A percentile compares a stretch with the other conserved stretches of the same genome.
phyloP scores from a whole-genome alignment of 2,797 vertebrate species.

The Anabas testudineus region DNA sequence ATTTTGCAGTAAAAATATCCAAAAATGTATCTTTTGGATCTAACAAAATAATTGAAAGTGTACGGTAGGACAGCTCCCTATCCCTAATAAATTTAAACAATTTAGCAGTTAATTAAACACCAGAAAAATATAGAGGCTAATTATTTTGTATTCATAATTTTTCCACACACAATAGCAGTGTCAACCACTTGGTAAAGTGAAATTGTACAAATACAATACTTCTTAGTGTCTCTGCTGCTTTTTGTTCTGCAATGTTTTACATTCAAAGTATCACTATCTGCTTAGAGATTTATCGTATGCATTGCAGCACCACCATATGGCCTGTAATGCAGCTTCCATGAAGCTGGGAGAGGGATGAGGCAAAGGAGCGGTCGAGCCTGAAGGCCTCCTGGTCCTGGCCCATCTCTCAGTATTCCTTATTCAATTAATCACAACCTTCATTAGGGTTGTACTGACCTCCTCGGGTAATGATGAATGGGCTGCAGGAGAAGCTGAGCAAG shows the following conservation, averaged over 20 bases:
- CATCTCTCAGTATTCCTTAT: slow-evolving; percentile 58
- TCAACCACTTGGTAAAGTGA: not conserved
- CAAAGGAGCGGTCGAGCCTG: slow-evolving; percentile 21
- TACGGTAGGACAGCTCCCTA: too few species aligned
- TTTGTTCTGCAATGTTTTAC: slow-evolving; percentile 4
- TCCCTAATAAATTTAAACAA: too few species aligned
- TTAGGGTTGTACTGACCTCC: too few species aligned
- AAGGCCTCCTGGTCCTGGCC: slow-evolving; percentile 40
- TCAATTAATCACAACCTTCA: slow-evolving; percentile 67
- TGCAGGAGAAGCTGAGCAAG: slow-evolving; percentile 31
- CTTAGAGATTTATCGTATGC: slow-evolving; percentile 38
- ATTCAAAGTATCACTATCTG: slow-evolving; percentile 8
- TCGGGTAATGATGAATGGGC: slow-evolving; percentile 50
- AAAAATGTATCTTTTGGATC: too few species aligned
- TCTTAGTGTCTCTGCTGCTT: not conserved
- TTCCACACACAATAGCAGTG: not conserved
- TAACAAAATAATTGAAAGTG: too few species aligned
- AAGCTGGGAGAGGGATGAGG: slow-evolving; percentile 4
- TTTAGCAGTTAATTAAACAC: too few species aligned
- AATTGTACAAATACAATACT: not conserved
- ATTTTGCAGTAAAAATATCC: too few species aligned
- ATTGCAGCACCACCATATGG: slow-evolving; percentile 62
- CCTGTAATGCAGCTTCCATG: slow-evolving; percentile 12
- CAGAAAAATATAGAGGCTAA: too few species aligned
- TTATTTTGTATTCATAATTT: not conserved